Base-by-base conservation (phyloP, 2,113 vertebrate species). In the Seriola aureovittata region DNA sequence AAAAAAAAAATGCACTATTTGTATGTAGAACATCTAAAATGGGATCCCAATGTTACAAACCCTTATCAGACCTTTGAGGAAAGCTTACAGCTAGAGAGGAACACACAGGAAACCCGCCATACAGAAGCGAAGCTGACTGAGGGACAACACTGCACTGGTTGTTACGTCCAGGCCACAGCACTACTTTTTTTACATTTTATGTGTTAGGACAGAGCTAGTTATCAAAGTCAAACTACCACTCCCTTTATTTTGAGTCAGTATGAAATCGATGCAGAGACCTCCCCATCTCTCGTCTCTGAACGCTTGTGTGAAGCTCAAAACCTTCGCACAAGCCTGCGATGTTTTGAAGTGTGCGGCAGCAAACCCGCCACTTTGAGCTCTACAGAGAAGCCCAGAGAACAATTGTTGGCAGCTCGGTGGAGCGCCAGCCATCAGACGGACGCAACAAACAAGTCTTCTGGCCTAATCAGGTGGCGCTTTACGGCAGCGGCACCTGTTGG, bases 41-140 rank as follows among this genome's bases (percentile, higher is more conserved):
- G 52, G 89, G 89, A 92, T 93, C 89, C 88, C 91, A 90, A 93
- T 84, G 88, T 86, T 70, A 75, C 59, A 84, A 80, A 92, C 57
- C 50, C 74, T 85, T 74, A 48, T 48, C n/a, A 72, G 71, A 70
- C 8, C 6, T 54, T 14, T 5, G 23, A 63, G 46, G 44, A 82
- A 57, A 38, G 23, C 67, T 16, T 6, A 70, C 44, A 58, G 50
- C 58, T 5, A 48, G 23, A 71, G 71, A 80, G 59, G 52, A 69
- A 79, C 12, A 55, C 55, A 63, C 19, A 38, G 63, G 40, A 66
- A 68, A 66, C 59, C 68, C 58, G 78, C n/a, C 10, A 55, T 5
- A 25, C 17, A 21, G 65, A 52, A 71, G 57, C 7, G 0, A 65
- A 71, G 57, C 32, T 9, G 44, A 52, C 19, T 16, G 73, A 71